These are phyloP conservation scores for Spodoptera littoralis DNA, from an alignment of 2,888 invertebrate species.

Conservation along the genomic window DNA sequence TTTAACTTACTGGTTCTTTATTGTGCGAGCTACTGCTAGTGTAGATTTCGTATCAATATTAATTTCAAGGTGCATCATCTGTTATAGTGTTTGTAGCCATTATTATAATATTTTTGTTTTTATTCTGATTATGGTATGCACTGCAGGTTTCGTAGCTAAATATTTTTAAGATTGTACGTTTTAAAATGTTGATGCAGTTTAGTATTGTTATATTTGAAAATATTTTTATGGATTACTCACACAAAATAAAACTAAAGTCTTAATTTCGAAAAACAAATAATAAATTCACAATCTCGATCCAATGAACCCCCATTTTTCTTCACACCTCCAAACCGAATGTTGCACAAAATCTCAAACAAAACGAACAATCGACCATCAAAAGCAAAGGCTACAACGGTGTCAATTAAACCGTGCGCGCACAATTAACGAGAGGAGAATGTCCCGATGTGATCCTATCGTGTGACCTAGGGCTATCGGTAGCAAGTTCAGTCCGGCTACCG, in stretches of 20 bases:
- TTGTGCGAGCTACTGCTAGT: slow-evolving; percentile 1
- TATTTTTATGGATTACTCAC: too few species aligned
- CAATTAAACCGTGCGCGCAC: slow-evolving; percentile 77
- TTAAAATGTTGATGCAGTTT: too few species aligned
- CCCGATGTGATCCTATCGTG: slow-evolving; percentile 79
- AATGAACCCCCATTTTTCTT: slow-evolving; percentile 3
- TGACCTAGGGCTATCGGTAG: slow-evolving; percentile 84
- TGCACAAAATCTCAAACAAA: slow-evolving; percentile 30
- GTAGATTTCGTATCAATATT: not conserved
- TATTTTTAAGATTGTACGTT: too few species aligned
- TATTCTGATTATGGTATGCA: too few species aligned
- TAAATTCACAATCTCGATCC: too few species aligned
- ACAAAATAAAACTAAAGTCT: too few species aligned
- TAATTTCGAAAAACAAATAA: too few species aligned
- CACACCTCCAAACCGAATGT: slow-evolving; percentile 7
- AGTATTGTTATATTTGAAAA: too few species aligned
- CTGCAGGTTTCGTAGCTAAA: too few species aligned
- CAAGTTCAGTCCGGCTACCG: slow-evolving; percentile 81
- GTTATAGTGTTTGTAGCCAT: not conserved
- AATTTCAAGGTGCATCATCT: not conserved
- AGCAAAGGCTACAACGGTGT: slow-evolving; percentile 67
- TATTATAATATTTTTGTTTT: too few species aligned
- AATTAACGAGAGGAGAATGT: slow-evolving; percentile 82
- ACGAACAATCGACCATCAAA: slow-evolving; percentile 51
- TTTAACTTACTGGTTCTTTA: slow-evolving; percentile 2